Base-by-base conservation (phyloP, 2,797 vertebrate species). In the Falco naumanni region DNA sequence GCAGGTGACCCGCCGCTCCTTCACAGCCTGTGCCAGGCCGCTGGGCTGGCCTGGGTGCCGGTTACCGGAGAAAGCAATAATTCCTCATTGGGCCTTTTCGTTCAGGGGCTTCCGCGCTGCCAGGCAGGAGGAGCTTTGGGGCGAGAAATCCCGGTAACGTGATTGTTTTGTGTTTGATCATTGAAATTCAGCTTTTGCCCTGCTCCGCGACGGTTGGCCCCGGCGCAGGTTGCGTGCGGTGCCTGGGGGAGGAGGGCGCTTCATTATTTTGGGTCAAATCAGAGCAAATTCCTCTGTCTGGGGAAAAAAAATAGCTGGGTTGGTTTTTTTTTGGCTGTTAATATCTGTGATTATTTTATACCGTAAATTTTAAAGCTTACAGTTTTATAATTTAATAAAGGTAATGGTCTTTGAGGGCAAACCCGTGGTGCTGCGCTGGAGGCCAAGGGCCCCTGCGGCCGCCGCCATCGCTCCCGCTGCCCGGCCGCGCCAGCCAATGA, bases 381-480 rank as follows among this genome's bases (percentile, higher is more conserved):
- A 0, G 34, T 80, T 97, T 96, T 96, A 80, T 96, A 96, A 96
- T 74, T 93, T 79, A 96, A 97, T 96, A 96, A 92, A 96, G 61
- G 90, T 79, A 51, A 65, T 0, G 63, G 85, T 87, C 60, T 75
- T 57, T 54, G 70, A 19, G 75, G 72, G 84, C 89, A 31, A 25
- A 48, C 0, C 1, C 8, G 29, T 22, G 54, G 37, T 41, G 87
- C 21, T 68, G 59, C 76, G 13, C 14, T 41, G 13, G 5, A 15
- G 41, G 12, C 41, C n/a, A 10, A 21, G 41, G 63, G 66, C 18
- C 41, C 41, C 14, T 41, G 41, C 14, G 41, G 8, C 84, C 78
- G 83, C 90, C 54, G 43, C 20, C 41, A 41, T 15, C 1, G 7
- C 41, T 11, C 2, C n/a, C 1, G 24, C 19, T 6, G 5, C 12